Percentiles rank a stretch among this genome's conserved stretches.
Evolutionary conservation across 2,888 invertebrate species (phyloP).

Genomic region (Habroteleia sp.): DNA sequence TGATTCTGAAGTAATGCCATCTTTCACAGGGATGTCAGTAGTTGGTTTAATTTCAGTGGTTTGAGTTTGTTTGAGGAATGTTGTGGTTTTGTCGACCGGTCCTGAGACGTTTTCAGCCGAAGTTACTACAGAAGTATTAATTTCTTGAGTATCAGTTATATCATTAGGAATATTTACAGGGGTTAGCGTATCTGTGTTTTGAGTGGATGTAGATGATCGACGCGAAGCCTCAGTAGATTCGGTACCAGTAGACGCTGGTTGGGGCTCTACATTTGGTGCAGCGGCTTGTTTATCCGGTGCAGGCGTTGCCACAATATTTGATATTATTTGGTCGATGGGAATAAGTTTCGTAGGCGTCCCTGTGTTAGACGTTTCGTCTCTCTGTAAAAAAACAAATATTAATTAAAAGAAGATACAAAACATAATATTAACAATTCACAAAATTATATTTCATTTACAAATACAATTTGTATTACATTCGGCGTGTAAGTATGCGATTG

Average conservation of each 20-base stretch:
- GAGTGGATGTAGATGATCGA: slow-evolving; percentile 78
- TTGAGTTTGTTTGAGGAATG: slow-evolving; percentile 30
- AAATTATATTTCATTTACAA: slow-evolving; percentile 1
- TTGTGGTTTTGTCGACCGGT: slow-evolving; percentile 51
- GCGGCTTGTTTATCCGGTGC: slow-evolving; percentile 69
- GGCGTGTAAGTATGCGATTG: neutral
- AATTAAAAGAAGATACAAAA: too few species aligned
- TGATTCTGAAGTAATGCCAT: slow-evolving; percentile 21
- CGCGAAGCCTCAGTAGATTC: slow-evolving; percentile 75
- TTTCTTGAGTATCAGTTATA: slow-evolving; percentile 73
- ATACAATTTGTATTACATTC: neutral
- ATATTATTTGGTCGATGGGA: slow-evolving; percentile 79
- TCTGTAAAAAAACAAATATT: slow-evolving; percentile 76
- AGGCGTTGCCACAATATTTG: slow-evolving; percentile 75
- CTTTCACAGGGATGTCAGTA: slow-evolving; percentile 15
- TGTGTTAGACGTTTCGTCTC: slow-evolving; percentile 80
- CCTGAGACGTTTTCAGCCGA: slow-evolving; percentile 64
- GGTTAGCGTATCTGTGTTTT: slow-evolving; percentile 78
- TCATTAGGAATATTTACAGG: slow-evolving; percentile 76
- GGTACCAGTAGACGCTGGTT: slow-evolving; percentile 51
- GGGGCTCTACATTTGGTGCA: slow-evolving; percentile 69
- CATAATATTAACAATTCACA: neutral
- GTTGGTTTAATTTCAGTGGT: slow-evolving; percentile 3
- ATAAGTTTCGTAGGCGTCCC: slow-evolving; percentile 78
- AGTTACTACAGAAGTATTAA: slow-evolving; percentile 63